Evolutionary conservation across 2,888 invertebrate genomes (phyloP), one percentile per base, ranked within the genome.

Genomic region (Pseudanteris insignis): DNA sequence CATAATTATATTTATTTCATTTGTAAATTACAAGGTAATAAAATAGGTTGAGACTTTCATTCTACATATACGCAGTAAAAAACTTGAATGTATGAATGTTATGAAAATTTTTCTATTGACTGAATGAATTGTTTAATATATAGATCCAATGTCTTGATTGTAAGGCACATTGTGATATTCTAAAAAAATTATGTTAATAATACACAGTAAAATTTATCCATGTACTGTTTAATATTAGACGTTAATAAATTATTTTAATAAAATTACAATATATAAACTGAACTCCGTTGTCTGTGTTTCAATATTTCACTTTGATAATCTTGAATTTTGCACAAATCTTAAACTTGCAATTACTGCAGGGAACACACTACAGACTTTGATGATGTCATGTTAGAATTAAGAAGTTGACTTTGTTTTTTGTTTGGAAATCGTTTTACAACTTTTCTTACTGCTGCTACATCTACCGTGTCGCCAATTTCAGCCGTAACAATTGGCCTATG

Each of bases 401-500:
- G 64, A 11, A 71, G 64, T 14, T 65, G 66, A 21, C 54, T 67
- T 28, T 72, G 69, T 43, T 72, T 78, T 43, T 73, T 78, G 11
- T 73, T 76, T 2, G 77, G 76, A 14, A 67, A 67, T 41, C 77
- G 69, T 59, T 76, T 78, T 5, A 76, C 67, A 1, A 78, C 70
- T 60, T 70, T 78, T 29, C 70, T 70, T 14, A 74, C 64, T 7
- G 68, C 63, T 9, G 66, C 68, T 63, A 78, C 60, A 25, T 79
- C 78, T 8, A 79, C 76, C 1, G 75, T 75, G 48, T 79, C 78
- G 10, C 81, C 81, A 30, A 89, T 83, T 77, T 88, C 88, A 0
- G 88, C 89, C 70, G 84, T 85, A 1, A 89, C 84, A 30, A 90
- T 84, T 8, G 85, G 81, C 41, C 86, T 86, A 66, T 88, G 86